Evolutionary conservation across 2,797 vertebrate genomes (phyloP).

Genomic region (Eospalax fontanierii): DNA sequence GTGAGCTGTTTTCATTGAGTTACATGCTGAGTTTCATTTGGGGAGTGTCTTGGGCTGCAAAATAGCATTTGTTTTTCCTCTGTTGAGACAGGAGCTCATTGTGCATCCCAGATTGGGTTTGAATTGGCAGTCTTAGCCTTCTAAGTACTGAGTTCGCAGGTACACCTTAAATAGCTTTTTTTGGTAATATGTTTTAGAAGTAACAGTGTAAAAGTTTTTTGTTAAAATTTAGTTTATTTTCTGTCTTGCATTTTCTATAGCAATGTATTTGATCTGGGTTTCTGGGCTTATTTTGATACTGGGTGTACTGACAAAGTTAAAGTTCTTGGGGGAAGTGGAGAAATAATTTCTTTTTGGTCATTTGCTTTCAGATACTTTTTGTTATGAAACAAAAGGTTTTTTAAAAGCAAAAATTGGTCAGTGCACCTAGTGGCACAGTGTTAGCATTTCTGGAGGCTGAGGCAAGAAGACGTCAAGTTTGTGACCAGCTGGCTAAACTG

Average conservation of each 20-base stretch:
- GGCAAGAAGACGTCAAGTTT: no score
- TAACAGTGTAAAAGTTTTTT: background rate
- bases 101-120: background rate
- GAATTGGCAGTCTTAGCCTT: background rate
- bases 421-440: background rate
- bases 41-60: slow-evolving; percentile 9
- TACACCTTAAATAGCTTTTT: no score
- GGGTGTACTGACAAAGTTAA: slow-evolving; percentile 38
- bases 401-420: background rate
- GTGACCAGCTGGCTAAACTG: background rate
- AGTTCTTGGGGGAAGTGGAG: background rate
- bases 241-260: background rate
- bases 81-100: background rate
- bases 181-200: slow-evolving; percentile 24
- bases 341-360: slow-evolving; percentile 35
- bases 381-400: background rate
- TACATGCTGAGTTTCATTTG: background rate
- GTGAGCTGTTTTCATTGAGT: background rate
- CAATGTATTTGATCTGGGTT: slow-evolving; percentile 4
- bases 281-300: slow-evolving; percentile 33
- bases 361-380: slow-evolving; percentile 53
- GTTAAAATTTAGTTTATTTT: background rate
- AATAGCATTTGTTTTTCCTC: background rate
- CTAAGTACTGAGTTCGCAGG: background rate
- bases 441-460: background rate